Conservation (phyloP, 2,797 vertebrate species). For the Poecilia wingei region DNA sequence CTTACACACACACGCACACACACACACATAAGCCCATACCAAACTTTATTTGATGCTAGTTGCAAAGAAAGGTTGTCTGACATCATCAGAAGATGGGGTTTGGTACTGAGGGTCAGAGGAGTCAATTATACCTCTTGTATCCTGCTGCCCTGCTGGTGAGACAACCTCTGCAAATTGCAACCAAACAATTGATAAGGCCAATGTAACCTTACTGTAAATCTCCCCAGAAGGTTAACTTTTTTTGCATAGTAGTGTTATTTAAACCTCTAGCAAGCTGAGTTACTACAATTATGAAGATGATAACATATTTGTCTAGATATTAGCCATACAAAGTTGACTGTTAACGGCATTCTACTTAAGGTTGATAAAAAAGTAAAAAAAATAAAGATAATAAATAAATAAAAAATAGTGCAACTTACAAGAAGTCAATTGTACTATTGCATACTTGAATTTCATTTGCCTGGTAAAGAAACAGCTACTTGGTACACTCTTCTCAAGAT, state of each 20-base stretch:
- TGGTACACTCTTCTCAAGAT: neutral
- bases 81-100: conserved; percentile 6
- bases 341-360: neutral
- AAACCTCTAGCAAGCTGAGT: neutral
- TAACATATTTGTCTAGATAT: neutral
- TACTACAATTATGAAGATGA: neutral
- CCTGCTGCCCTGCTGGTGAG: neutral
- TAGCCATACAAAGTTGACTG: neutral
- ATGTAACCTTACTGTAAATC: neutral
- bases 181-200: neutral
- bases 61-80: conserved; percentile 21
- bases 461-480: neutral
- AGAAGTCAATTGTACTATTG: neutral
- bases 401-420: neutral
- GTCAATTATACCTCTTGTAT: neutral
- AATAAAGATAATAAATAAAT: neutral
- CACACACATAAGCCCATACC: conserved; percentile 2
- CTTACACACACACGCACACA: conserved; percentile 10
- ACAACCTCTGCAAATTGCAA: conserved; percentile 3
- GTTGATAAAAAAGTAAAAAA: neutral
- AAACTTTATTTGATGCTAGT: conserved; percentile 6
- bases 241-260: neutral
- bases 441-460: neutral
- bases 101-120: neutral
- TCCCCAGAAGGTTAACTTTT: neutral